These are phyloP conservation scores for Seriola quinqueradiata DNA, from an alignment of 2,113 vertebrate genomes.

Conservation along the genomic window DNA sequence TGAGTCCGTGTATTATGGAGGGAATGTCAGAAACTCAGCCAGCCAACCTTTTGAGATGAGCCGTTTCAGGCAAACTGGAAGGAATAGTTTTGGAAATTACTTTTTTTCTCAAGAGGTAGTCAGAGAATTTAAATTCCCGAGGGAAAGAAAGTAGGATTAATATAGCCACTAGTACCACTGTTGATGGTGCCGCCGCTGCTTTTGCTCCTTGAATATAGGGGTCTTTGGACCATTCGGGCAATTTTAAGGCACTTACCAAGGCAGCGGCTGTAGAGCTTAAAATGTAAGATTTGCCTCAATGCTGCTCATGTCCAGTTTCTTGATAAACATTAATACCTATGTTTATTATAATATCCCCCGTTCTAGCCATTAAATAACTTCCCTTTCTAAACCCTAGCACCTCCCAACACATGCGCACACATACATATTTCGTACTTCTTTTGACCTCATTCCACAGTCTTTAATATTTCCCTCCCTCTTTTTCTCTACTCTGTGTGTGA, in stretches of 20 bases:
- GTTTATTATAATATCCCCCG: neutral
- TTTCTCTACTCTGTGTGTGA: slow-evolving; percentile 7
- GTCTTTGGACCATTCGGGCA: neutral
- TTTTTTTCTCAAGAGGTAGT: slow-evolving; percentile 4
- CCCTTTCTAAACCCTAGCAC: neutral
- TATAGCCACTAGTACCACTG: neutral
- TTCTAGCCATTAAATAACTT: slow-evolving; percentile 9
- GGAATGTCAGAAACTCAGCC: slow-evolving; percentile 30
- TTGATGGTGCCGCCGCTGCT: slow-evolving; percentile 4
- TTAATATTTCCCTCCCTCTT: neutral
- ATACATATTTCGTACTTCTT: neutral
- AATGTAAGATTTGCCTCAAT: neutral
- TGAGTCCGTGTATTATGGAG: slow-evolving; percentile 13
- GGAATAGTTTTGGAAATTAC: slow-evolving; percentile 16
- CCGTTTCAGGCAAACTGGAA: slow-evolving; percentile 45
- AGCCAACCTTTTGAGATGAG: slow-evolving; percentile 40
- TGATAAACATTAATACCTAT: neutral
- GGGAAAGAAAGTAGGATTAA: neutral
- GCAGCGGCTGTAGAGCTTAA: neutral
- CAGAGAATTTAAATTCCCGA: slow-evolving; percentile 7
- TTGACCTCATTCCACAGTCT: neutral
- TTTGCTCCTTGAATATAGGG: slow-evolving; percentile 3
- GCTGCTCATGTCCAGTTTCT: neutral
- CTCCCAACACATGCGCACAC: neutral
- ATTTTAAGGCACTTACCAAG: slow-evolving; percentile 9